phyloP scores from a whole-genome alignment of 2,797 vertebrate species.

The Discoglossus pictus region DNA sequence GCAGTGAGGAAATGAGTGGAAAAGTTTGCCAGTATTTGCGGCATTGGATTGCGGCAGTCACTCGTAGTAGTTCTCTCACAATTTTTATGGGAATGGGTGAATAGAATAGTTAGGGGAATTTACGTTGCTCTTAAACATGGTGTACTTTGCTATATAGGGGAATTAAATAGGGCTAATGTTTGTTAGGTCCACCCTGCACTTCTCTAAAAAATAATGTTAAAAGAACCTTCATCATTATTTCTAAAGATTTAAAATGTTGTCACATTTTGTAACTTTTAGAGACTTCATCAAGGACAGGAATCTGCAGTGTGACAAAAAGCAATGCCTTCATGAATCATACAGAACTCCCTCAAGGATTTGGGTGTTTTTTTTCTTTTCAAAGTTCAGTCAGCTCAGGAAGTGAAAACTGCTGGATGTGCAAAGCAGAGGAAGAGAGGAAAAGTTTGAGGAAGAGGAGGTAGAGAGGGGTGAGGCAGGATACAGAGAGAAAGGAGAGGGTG shows the following conservation, averaged over 20 bases:
- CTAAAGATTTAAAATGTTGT: not conserved
- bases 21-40: too few species aligned
- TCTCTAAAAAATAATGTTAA: too few species aligned
- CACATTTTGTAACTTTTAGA: not conserved
- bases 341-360: not conserved
- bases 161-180: too few species aligned
- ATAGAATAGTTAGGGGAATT: too few species aligned
- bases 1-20: too few species aligned
- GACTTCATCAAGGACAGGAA: not conserved
- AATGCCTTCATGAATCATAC: not conserved
- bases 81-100: too few species aligned
- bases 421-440: slow-evolving; percentile 12
- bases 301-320: not conserved
- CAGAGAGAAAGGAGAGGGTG: not conserved
- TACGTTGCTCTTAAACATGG: too few species aligned
- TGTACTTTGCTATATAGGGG: too few species aligned
- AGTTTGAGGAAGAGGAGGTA: slow-evolving; percentile 11
- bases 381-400: slow-evolving; percentile 19
- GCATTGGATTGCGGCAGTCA: too few species aligned
- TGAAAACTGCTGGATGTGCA: slow-evolving; percentile 37
- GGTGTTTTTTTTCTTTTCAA: not conserved
- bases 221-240: too few species aligned
- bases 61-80: too few species aligned
- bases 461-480: not conserved
- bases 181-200: too few species aligned